Conservation (phyloP, 2,797 vertebrate genomes). For the Malurus leucopterus region DNA sequence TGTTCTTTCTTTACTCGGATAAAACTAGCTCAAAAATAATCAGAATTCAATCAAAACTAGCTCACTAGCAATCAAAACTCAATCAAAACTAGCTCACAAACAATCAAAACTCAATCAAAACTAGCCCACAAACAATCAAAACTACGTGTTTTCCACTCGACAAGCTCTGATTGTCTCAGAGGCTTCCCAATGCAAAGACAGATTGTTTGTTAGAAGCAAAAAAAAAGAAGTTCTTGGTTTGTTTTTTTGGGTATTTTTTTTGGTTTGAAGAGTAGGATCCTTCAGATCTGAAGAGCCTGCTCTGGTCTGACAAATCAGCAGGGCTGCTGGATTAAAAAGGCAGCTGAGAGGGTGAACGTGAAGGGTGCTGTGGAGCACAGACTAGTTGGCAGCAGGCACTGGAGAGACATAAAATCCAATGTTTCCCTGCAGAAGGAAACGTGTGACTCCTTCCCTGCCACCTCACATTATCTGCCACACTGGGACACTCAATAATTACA, state of each 20-base stretch:
- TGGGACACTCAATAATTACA: constrained; percentile 13
- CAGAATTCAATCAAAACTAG: not conserved
- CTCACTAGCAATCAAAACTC: too few species aligned
- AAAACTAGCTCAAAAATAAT: not conserved
- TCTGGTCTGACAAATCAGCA: not conserved
- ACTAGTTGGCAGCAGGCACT: not conserved
- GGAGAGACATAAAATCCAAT: not conserved
- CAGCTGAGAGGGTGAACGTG: not conserved
- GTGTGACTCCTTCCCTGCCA: not conserved
- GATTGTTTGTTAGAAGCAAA: not conserved
- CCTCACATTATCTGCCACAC: not conserved
- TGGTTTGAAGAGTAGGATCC: not conserved
- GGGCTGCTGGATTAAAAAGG: not conserved
- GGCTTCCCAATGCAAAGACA: not conserved
- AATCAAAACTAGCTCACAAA: too few species aligned
- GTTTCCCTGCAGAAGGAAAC: not conserved
- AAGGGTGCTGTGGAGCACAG: not conserved
- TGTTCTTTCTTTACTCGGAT: not conserved
- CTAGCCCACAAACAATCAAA: not conserved
- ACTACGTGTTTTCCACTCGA: not conserved
- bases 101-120: too few species aligned
- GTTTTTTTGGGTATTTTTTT: not conserved
- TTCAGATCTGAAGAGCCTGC: not conserved
- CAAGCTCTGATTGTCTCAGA: not conserved
- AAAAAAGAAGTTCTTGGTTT: not conserved